phyloP scores from a whole-genome alignment of 2,888 invertebrate species.

The Pinctada fucata region DNA sequence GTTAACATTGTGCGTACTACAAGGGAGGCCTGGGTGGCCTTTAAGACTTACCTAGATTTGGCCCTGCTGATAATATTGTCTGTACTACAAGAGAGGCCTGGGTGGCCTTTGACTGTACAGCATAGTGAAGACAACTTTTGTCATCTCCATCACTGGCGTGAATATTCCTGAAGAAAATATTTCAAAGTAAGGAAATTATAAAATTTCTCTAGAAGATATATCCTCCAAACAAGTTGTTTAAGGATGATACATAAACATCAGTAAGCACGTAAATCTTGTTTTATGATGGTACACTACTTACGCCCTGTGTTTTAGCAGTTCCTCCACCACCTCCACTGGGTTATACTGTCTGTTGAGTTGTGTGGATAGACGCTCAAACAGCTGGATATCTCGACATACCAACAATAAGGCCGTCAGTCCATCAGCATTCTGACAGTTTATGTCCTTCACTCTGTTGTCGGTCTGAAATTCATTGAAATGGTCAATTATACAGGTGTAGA shows the following conservation, averaged over 20 bases:
- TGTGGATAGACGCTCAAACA: slow-evolving; percentile 69
- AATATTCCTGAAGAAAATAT: slow-evolving; percentile 62
- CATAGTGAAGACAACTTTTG: slow-evolving; percentile 72
- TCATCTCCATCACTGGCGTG: slow-evolving; percentile 71
- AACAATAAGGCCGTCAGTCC: slow-evolving; percentile 73
- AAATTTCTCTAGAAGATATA: neutral
- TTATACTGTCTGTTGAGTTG: slow-evolving; percentile 67
- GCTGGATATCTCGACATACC: slow-evolving; percentile 68
- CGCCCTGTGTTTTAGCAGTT: slow-evolving; percentile 69
- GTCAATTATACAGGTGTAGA: no score
- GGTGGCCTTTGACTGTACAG: slow-evolving; percentile 66
- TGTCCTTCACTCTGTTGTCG: slow-evolving; percentile 65
- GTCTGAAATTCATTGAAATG: slow-evolving; percentile 41
- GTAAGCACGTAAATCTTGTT: neutral
- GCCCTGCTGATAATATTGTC: slow-evolving; percentile 63
- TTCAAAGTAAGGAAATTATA: neutral
- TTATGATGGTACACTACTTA: slow-evolving; percentile 49
- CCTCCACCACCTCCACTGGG: slow-evolving; percentile 68
- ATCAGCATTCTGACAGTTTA: slow-evolving; percentile 73
- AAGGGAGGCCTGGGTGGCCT: slow-evolving; percentile 58
- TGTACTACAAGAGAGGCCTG: slow-evolving; percentile 60
- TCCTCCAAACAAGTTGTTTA: neutral
- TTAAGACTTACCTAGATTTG: slow-evolving; percentile 63
- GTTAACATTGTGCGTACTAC: slow-evolving; percentile 64
- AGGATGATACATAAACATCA: neutral